Conservation (phyloP, 53 echinoderm and acorn worm genomes). For the Arbacia lixula region DNA sequence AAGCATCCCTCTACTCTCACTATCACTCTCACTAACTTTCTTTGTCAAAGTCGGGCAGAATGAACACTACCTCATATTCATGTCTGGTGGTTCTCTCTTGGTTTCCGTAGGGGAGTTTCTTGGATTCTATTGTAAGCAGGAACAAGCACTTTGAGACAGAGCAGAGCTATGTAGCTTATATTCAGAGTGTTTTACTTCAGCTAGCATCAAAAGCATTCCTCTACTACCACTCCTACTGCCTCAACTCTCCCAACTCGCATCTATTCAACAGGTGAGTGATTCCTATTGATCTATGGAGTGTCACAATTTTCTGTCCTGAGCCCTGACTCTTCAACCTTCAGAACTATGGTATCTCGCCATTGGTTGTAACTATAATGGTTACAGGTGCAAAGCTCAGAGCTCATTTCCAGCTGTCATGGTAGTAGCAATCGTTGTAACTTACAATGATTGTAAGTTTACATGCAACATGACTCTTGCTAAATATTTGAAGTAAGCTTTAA, state of each 20-base stretch:
- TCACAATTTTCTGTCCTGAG: too few species aligned
- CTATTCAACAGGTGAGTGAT: slow-evolving; percentile 42
- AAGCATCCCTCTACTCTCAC: background rate
- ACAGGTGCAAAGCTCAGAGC: too few species aligned
- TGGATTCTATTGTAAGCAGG: slow-evolving; percentile 68
- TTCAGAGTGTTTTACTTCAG: slow-evolving; percentile 76
- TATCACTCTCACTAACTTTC: background rate
- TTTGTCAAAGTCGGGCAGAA: background rate
- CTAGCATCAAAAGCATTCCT: slow-evolving; percentile 88
- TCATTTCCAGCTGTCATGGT: too few species aligned
- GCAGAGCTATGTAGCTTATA: slow-evolving; percentile 82
- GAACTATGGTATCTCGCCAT: too few species aligned
- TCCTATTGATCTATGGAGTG: too few species aligned
- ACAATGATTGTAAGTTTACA: too few species aligned
- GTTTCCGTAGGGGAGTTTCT: slow-evolving; percentile 72
- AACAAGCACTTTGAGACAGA: slow-evolving; percentile 76
- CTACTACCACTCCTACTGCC: slow-evolving; percentile 89
- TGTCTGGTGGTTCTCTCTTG: background rate
- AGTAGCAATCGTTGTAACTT: too few species aligned
- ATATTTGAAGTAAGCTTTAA: too few species aligned
- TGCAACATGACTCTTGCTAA: too few species aligned
- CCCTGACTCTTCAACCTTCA: too few species aligned
- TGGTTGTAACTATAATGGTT: too few species aligned
- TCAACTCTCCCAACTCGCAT: slow-evolving; percentile 65
- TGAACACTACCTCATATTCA: background rate